Evolutionary conservation across 2,797 vertebrate species (phyloP), one percentile per base, ranked within the genome.

Genomic region (Scolopax bukidnonensis): DNA sequence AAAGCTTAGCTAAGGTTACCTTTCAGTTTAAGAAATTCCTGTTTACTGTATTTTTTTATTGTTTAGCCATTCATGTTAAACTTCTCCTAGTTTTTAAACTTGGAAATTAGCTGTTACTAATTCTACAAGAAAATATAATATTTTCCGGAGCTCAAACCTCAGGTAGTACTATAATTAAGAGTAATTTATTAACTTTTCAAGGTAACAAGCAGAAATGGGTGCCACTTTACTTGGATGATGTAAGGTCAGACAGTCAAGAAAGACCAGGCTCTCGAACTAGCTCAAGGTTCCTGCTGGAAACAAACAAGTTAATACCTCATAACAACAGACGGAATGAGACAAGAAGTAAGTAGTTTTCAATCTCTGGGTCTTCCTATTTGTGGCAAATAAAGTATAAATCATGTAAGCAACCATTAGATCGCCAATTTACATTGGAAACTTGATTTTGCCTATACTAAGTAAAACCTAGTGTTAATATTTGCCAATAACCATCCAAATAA

Each of bases 131-230:
- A 59, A 9, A 0, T 10, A 33, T 64, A 41, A 20, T 73, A 18
- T 84, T 92, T 56, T 87, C 32, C 43, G 50, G 56, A 83, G 28
- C 67, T 87, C 64, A 80, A 86, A 73, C 17, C 33, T 86, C 16
- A 28, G 84, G 40, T 50, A 32, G 67, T 30, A 10, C 56, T 70
- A 8, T 64, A 91, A 71, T 81, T 43, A 77, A 89, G 50, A 87
- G 64, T 60, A 61, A 79, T 87, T 45, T 65, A 90, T 95, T 89
- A 95, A 94, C 84, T 92, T 93, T 94, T 97, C 50, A 97, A 99
- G 98, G 98, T 98, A 98, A 98, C 98, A 99, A 99, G 97, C 98
- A 98, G 97, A 99, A 98, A 96, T 99, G 99, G 99, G 98, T 99
- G 82, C 99, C 98, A 24, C 98, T 99, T 91, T 98, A 98, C 77